Conservation (phyloP, 2,888 invertebrate genomes). For the Autographa pulchrina region DNA sequence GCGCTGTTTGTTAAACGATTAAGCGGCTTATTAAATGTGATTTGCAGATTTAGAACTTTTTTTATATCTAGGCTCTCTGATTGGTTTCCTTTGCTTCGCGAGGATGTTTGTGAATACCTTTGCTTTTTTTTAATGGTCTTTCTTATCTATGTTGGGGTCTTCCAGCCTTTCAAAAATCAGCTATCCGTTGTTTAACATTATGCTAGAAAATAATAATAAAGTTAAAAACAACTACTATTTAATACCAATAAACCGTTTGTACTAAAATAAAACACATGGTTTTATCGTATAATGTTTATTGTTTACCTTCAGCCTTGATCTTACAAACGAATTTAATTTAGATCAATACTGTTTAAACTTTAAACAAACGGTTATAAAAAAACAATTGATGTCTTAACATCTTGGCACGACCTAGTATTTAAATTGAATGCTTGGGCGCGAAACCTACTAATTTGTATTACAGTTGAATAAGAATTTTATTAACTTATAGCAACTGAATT, state of each 20-base stretch:
- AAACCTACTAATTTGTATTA: neutral
- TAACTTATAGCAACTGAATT: neutral
- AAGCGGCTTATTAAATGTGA: conserved; percentile 72
- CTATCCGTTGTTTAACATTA: neutral
- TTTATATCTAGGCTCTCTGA: conserved; percentile 22
- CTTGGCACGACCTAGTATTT: conserved; percentile 66
- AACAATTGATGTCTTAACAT: conserved; percentile 72
- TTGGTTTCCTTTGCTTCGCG: conserved; percentile 23
- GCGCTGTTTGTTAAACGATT: conserved; percentile 79
- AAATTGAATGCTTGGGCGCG: neutral
- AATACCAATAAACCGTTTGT: conserved; percentile 3
- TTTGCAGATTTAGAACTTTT: conserved; percentile 57
- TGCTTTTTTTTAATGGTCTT: neutral
- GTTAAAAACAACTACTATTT: neutral
- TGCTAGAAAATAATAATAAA: neutral
- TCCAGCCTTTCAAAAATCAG: neutral
- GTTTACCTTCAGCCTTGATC: conserved; percentile 3
- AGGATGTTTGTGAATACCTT: neutral
- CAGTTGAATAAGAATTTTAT: neutral
- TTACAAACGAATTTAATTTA: conserved; percentile 14
- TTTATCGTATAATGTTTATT: neutral
- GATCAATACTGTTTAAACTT: conserved; percentile 67
- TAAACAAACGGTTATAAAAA: conserved; percentile 69
- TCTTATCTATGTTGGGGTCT: too few species aligned
- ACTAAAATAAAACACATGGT: neutral